Evolutionary conservation across 23 tunicate species (phyloP).

Genomic region (Halocynthia aurantium): DNA sequence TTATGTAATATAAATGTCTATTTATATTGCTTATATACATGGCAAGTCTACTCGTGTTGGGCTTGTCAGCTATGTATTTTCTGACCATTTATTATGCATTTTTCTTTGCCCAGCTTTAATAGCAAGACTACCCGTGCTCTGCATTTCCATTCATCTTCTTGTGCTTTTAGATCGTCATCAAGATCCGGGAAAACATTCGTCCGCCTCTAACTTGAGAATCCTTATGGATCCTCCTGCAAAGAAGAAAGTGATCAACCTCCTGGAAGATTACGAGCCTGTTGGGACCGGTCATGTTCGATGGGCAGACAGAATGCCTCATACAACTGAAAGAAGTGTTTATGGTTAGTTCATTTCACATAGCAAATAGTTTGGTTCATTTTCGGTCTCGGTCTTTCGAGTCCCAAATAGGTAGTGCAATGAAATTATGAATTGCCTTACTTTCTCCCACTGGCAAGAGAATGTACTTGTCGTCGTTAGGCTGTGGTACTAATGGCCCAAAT

Average conservation of each 20-base stretch:
- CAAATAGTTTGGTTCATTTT: neutral
- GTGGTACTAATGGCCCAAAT: neutral
- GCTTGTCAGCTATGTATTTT: too few species aligned
- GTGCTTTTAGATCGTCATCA: too few species aligned
- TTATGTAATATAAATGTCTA: too few species aligned
- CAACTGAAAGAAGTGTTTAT: neutral
- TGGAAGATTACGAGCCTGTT: slow-evolving; percentile 18
- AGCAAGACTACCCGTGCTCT: too few species aligned
- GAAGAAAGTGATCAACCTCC: too few species aligned
- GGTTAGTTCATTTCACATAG: neutral
- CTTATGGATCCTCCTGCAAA: slow-evolving; percentile 7
- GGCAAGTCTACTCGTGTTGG: too few species aligned
- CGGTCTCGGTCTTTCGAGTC: neutral
- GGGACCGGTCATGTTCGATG: slow-evolving; percentile 9
- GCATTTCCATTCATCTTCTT: too few species aligned
- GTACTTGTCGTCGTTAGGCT: neutral
- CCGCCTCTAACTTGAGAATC: slow-evolving; percentile 2
- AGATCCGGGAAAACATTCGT: neutral
- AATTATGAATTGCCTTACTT: neutral
- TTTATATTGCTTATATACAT: too few species aligned
- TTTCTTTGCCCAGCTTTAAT: too few species aligned
- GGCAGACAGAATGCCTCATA: slow-evolving; percentile 22
- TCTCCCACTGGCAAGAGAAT: neutral
- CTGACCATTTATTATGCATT: too few species aligned
- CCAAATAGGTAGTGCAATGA: neutral